Evolutionary conservation across 2,797 vertebrate genomes (phyloP).

Genomic region (Mastacembelus armatus): DNA sequence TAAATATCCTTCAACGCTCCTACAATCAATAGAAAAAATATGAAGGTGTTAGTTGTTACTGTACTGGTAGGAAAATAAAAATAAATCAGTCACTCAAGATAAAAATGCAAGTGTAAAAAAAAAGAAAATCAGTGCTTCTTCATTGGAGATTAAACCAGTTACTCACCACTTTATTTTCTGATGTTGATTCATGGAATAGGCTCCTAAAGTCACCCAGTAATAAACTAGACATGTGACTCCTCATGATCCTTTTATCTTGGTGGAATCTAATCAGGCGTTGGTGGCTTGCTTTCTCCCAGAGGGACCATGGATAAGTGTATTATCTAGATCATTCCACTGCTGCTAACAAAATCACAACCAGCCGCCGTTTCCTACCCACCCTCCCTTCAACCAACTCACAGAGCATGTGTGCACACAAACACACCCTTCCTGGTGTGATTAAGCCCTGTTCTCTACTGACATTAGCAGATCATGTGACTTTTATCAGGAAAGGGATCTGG

Average conservation of each 20-base stretch:
- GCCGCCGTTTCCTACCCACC: slow-evolving; percentile 59
- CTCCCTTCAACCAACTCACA: slow-evolving; percentile 27
- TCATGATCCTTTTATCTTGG: slow-evolving; percentile 74
- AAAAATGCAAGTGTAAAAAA: slow-evolving; percentile 3
- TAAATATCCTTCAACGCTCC: background rate
- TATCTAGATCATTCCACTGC: slow-evolving; percentile 79
- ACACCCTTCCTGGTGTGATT: slow-evolving; percentile 56
- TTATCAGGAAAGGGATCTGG: slow-evolving; percentile 69
- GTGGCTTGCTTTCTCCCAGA: slow-evolving; percentile 56
- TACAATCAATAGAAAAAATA: background rate
- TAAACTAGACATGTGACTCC: slow-evolving; percentile 69
- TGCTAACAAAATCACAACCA: slow-evolving; percentile 72
- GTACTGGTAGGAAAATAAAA: no score
- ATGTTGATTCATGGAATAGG: slow-evolving; percentile 50
- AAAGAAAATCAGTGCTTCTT: slow-evolving; percentile 48
- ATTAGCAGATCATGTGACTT: slow-evolving; percentile 78
- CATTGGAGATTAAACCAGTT: slow-evolving; percentile 56
- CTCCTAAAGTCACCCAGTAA: slow-evolving; percentile 64
- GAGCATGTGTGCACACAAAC: slow-evolving; percentile 13
- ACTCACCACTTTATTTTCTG: slow-evolving; percentile 59
- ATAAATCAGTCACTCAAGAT: slow-evolving; percentile 14
- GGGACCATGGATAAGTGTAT: slow-evolving; percentile 75
- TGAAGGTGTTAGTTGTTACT: no score
- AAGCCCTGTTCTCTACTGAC: slow-evolving; percentile 71
- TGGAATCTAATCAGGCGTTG: slow-evolving; percentile 79